Base-by-base conservation (phyloP, 2,113 vertebrate species). In the Microtus oregoni region DNA sequence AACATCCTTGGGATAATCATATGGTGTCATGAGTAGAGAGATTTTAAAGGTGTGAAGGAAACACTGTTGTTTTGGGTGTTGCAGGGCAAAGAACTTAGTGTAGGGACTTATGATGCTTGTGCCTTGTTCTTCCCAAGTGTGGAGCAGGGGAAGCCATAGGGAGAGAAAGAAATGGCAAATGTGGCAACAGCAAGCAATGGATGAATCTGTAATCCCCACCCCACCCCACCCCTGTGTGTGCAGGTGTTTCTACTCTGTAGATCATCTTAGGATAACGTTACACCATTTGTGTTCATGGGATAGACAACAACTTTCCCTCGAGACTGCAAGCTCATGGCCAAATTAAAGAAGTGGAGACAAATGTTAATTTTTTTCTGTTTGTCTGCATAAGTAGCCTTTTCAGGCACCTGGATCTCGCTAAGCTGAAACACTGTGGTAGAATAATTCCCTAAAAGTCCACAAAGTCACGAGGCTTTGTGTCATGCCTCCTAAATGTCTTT, bases 401-500 rank as follows among this genome's bases (percentile, higher is more conserved):
- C 32, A 35, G 50, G 14, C 10, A 68, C 12, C 35, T 38, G 24
- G 30, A 67, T 89, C 11, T 55, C 78, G 20, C 32, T 79, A 61
- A 85, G 32, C 26, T 81, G 52, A 28, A 90, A 92, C 93, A 52
- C 38, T 38, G 3, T 61, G 10, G 61, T 17, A 70, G 13, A 68
- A 13, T 68, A 63, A 83, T 52, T 70, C 61, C 35, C n/a, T 86
- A 20, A 83, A 92, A 61, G n/a, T 91, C 76, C n/a, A n/a, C n/a
- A n/a, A n/a, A n/a, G n/a, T n/a, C n/a, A 86, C 11, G 8, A 88
- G 17, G 4, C 22, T 93, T 89, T 41, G 30, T 94, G 35, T 14
- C 44, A 65, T 87, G 32, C 17, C 89, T 95, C 91, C 38, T 79
- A 30, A 92, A 63, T n/a, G 3, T 9, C 73, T 82, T 92, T 93